Base-by-base conservation (phyloP, 2,888 invertebrate genomes). In the Cerastoderma edule region DNA sequence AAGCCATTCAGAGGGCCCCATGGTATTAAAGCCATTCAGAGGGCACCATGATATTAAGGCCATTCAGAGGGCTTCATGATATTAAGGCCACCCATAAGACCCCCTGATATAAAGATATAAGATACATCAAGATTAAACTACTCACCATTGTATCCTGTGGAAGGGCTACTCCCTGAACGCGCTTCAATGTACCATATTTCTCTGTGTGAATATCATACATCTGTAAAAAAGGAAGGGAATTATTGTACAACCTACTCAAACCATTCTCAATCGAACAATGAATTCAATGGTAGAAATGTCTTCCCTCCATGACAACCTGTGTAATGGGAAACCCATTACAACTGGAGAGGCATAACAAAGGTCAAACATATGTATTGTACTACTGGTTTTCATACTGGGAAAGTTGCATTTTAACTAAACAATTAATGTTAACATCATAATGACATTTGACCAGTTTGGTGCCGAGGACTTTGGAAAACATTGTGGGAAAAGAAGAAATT, bases 141-240 rank as follows among this genome's bases (percentile, higher is more conserved):
- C 78, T 78, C 79, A 89, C 89, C 57, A 67, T 67, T 3, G 88
- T 65, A 0, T 96, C 96, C 56, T 92, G 93, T 0, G 98, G 98
- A 68, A 98, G 90, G 0, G 97, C 96, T 0, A 99, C 95, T 0
- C 98, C 98, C 93, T 99, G 99, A 89, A 99, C 95, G 87, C 98
- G 94, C 92, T 96, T 96, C 76, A 97, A 93, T 33, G 94, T 94
- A 0, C 95, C 95, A n/a, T 94, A 91, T 19, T 83, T 88, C 19
- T 94, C 93, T 81, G 95, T 95, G 32, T 94, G 92, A 28, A 97
- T 91, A 89, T 95, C 95, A 87, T 97, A 96, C 3, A 96, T 90
- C 94, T 93, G 83, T 28, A 54, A 22, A 54, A 60, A 8, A 60
- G n/a, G 33, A 60, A 6, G 28, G 10, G 57, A 27, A 10, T 6